Base-by-base conservation (phyloP, 2,797 vertebrate species). In the Lutjanus campechanus region DNA sequence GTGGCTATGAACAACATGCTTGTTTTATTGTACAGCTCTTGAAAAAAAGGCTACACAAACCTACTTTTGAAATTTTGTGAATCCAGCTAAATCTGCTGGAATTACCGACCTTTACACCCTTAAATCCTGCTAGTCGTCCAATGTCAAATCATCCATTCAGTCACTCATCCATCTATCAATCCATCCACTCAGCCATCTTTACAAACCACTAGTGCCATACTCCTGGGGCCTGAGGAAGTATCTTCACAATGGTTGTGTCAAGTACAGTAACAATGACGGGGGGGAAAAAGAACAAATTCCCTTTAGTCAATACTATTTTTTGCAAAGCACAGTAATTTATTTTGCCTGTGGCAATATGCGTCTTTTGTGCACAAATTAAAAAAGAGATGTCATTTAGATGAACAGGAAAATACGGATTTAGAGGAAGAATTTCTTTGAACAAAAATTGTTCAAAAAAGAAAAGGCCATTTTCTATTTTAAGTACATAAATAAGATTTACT, bases 1-100 rank as follows among this genome's bases (percentile, higher is more conserved):
- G 93, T 95, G 90, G 84, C 90, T 89, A 90, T 83, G 71, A 88
- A 88, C 81, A 88, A 91, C 84, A 83, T 89, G 78, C 77, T 92
- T 86, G 74, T 92, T 88, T 87, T 85, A 77, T 54, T 88, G 77
- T 91, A 80, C 60, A 77, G 63, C 69, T 84, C 65, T 83, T 71
- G 15, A 73, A 63, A 79, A 72, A 67, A 71, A 65, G 50, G 49
- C 77, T 67, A 86, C 76, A 85, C 76, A 85, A 78, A 81, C 60
- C 68, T 36, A 79, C 46, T 56, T 53, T 56, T 55, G 7, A 64
- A 68, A 84, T 47, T 59, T 36, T 49, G 17, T 65, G 70, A 79
- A 76, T 75, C 76, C 69, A 79, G 73, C 54, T 44, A 25, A 82
- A 76, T 82, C 66, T 29, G 63, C 76, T 83, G 87, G 71, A 81